Percentiles rank a stretch among this genome's conserved stretches.
These are phyloP conservation scores for Pipra filicauda DNA, from an alignment of 2,113 vertebrate species.

Conservation along the genomic window DNA sequence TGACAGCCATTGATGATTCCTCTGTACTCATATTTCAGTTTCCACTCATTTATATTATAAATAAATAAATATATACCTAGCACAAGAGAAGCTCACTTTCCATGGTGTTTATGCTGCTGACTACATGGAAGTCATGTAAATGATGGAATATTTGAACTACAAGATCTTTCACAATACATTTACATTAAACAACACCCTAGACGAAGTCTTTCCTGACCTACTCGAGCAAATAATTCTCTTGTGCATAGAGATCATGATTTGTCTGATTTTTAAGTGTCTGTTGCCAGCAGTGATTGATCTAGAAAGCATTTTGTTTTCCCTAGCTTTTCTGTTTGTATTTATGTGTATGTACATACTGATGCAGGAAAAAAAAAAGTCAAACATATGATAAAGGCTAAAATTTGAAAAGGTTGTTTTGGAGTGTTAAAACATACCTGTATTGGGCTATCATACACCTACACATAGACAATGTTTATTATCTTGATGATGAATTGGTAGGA, in stretches of 20 bases:
- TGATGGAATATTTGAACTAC: neutral
- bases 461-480: neutral
- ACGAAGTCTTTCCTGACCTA: neutral
- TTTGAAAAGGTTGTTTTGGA: neutral
- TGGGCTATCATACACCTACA: neutral
- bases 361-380: neutral
- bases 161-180: neutral
- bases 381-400: neutral
- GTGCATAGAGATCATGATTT: neutral
- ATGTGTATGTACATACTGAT: rapidly evolving
- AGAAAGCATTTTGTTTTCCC: neutral
- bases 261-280: neutral
- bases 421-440: neutral
- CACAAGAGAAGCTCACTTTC: neutral
- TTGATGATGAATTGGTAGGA: neutral
- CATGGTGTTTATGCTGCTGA: neutral
- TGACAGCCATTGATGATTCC: neutral
- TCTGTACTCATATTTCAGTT: neutral
- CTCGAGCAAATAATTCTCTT: neutral
- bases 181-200: neutral
- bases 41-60: neutral
- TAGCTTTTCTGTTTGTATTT: neutral
- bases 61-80: neutral
- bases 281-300: neutral
- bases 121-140: neutral